phyloP scores from a whole-genome alignment of 2,888 invertebrate species.

The Lacanobia oleracea region DNA sequence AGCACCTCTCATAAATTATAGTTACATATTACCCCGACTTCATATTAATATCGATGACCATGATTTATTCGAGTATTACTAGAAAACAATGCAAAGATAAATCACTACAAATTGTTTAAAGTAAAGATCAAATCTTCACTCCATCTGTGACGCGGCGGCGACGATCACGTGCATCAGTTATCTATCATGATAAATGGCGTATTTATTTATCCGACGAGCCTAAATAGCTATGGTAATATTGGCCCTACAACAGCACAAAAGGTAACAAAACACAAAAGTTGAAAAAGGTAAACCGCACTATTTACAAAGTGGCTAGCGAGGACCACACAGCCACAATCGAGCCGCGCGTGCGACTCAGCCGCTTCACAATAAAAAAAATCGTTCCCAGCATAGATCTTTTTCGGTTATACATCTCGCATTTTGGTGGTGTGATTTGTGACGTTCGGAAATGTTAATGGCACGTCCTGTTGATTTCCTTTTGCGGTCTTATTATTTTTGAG shows the following conservation, averaged over 20 bases:
- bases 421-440: slow-evolving; percentile 90
- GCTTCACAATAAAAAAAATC: slow-evolving; percentile 85
- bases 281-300: slow-evolving; percentile 91
- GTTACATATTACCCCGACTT: slow-evolving; percentile 37
- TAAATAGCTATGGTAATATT: slow-evolving; percentile 91
- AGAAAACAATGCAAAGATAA: slow-evolving; percentile 83
- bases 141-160: slow-evolving; percentile 83
- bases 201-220: slow-evolving; percentile 90
- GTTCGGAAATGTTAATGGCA: slow-evolving; percentile 89
- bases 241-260: slow-evolving; percentile 91
- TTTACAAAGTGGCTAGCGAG: slow-evolving; percentile 91
- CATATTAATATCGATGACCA: slow-evolving; percentile 46
- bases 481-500: slow-evolving; percentile 62
- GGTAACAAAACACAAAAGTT: slow-evolving; percentile 91
- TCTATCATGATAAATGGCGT: slow-evolving; percentile 91
- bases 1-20: slow-evolving; percentile 46
- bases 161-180: slow-evolving; percentile 88
- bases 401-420: slow-evolving; percentile 90
- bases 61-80: slow-evolving; percentile 66
- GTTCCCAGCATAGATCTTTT: slow-evolving; percentile 89
- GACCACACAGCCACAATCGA: slow-evolving; percentile 90
- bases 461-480: slow-evolving; percentile 83
- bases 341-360: slow-evolving; percentile 90
- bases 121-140: slow-evolving; percentile 85
- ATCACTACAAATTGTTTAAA: slow-evolving; percentile 82